Conservation (phyloP, 30 jellyfish, hydroid and myxozoan genomes). For the Turritopsis rubra region DNA sequence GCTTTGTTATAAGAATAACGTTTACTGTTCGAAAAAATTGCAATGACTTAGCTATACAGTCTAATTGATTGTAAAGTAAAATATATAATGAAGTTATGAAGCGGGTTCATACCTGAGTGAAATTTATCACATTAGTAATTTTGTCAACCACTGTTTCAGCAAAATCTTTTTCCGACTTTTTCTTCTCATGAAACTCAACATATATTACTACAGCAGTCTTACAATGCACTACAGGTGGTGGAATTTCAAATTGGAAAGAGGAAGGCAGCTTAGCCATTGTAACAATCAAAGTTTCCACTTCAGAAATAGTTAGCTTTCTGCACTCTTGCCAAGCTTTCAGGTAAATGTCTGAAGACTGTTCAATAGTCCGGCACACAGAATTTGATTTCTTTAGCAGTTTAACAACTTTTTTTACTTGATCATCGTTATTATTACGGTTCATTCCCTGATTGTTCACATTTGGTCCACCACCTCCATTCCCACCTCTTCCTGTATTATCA, state of each 20-base stretch:
- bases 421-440: not conserved
- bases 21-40: not conserved
- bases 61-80: too few species aligned
- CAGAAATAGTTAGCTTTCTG: not conserved
- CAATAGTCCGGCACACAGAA: not conserved
- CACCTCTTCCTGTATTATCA: not conserved
- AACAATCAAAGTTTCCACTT: not conserved
- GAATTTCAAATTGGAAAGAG: not conserved
- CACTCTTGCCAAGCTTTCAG: not conserved
- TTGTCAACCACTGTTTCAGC: not conserved
- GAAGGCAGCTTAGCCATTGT: conserved; percentile 3
- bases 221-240: not conserved
- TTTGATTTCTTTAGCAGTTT: not conserved
- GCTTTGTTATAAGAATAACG: too few species aligned
- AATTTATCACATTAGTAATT: not conserved
- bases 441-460: not conserved
- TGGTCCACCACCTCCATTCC: not conserved
- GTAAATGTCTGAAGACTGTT: not conserved
- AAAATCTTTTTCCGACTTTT: not conserved
- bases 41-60: not conserved
- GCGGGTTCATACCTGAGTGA: not conserved
- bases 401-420: not conserved
- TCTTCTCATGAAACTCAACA: not conserved
- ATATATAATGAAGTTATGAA: not conserved
- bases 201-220: not conserved